Evolutionary conservation across 2,113 vertebrate genomes (phyloP).

Genomic region (Petrocephalus zakoni): DNA sequence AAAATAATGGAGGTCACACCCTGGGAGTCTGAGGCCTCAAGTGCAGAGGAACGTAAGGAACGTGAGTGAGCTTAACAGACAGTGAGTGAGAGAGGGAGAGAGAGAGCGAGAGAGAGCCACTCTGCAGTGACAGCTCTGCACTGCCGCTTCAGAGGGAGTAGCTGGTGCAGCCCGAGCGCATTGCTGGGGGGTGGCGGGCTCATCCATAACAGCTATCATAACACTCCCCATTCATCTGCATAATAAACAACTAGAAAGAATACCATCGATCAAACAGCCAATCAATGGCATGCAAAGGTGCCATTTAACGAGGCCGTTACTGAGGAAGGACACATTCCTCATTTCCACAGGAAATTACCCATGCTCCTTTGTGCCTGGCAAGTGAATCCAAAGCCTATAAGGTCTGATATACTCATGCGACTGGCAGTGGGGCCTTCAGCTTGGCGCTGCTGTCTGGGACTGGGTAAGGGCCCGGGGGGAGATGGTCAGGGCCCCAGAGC

Average conservation of each 20-base stretch:
- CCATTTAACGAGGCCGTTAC: neutral
- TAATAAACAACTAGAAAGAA: neutral
- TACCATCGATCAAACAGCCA: neutral
- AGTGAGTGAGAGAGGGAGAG: neutral
- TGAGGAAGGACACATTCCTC: neutral
- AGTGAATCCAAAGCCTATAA: neutral
- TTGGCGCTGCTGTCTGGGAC: neutral
- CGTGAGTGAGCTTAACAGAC: neutral
- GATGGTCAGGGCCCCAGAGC: neutral
- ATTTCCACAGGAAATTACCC: neutral
- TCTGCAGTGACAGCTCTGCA: neutral
- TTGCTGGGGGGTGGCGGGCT: neutral
- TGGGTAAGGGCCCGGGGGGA: neutral
- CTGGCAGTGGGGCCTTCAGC: neutral
- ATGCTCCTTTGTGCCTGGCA: neutral
- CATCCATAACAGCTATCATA: neutral
- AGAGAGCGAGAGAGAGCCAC: neutral
- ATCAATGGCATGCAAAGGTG: neutral
- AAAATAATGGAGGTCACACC: neutral
- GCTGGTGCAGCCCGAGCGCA: neutral
- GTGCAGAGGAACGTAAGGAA: neutral
- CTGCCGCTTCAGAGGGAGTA: neutral
- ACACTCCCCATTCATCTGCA: neutral
- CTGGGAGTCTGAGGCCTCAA: neutral
- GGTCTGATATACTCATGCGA: neutral